Base-by-base conservation (phyloP, 1,140 invertebrate genomes). In the Drosophila repletoides region DNA sequence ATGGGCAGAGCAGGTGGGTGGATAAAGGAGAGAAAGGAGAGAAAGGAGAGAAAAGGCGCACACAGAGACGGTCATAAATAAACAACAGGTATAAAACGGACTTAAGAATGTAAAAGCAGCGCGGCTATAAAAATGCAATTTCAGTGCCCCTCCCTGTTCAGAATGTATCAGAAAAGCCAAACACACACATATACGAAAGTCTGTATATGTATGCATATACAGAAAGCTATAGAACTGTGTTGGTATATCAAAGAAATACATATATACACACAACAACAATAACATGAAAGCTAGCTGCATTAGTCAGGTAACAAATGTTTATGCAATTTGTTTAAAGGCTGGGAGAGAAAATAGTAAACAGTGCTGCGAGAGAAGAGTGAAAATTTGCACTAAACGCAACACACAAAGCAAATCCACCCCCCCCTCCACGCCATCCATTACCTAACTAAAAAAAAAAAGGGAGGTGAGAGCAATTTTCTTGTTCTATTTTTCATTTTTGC, bases 1-100 rank as follows among this genome's bases (percentile, higher is more conserved):
- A 68, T 38, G 22, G 33, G 9, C 40, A 79, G n/a, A n/a, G n/a
- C n/a, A 41, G 45, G 24, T 10, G 17, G 26, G 24, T 12, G n/a
- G 33, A 15, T 24, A 33, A 24, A 14, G 12, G 21, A 28, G 14
- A 40, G 55, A 36, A 21, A 22, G 26, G 21, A 24, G 34, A 28
- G 10, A 15, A 29, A 41, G n/a, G n/a, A n/a, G n/a, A n/a, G n/a
- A 45, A 63, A 55, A 26, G 34, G 14, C 31, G 45, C 28, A 22
- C 45, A 48, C 26, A 49, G 15, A 43, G 26, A 64, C 29, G 38
- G 29, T 60, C 51, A 83, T 83, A 83, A 81, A 81, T 83, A 81
- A 83, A 76, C 68, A 72, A 76, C 63, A 76, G 52, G 59, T 76
- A 73, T 70, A 83, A 83, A 70, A 41, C 52, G 60, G 73, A 76